These are phyloP conservation scores for Trissolcus brochymenae DNA, from an alignment of 2,888 invertebrate species.

Conservation along the genomic window DNA sequence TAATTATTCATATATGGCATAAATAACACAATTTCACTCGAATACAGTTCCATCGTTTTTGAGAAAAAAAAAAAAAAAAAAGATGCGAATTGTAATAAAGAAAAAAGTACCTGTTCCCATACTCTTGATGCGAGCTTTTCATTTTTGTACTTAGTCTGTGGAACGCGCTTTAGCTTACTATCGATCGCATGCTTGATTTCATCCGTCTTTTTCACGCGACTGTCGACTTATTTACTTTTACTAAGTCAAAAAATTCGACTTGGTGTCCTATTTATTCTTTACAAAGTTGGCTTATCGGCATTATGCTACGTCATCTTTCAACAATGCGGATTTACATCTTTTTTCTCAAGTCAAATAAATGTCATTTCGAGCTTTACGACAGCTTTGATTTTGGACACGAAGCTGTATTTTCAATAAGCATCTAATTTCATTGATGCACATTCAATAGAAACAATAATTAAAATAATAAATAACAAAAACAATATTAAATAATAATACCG, in stretches of 20 bases:
- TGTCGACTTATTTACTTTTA: constrained; percentile 52
- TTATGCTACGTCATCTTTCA: constrained; percentile 45
- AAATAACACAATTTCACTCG: no score
- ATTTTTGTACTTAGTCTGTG: constrained; percentile 20
- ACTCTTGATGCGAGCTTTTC: constrained; percentile 25
- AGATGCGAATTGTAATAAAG: neutral
- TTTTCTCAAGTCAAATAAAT: constrained; percentile 6
- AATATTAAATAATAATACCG: no score
- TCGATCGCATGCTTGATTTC: constrained; percentile 50
- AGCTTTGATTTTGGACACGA: neutral
- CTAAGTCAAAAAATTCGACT: constrained; percentile 48
- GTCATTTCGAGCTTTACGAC: constrained; percentile 18
- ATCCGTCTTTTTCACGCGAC: constrained; percentile 35
- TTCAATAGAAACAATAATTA: neutral
- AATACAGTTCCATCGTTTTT: neutral
- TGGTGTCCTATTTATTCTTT: constrained; percentile 45
- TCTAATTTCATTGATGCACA: neutral
- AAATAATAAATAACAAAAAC: no score
- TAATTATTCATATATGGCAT: no score
- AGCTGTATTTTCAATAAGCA: neutral
- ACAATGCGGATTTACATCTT: constrained; percentile 31
- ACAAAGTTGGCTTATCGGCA: constrained; percentile 52
- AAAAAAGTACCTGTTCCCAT: constrained; percentile 25
- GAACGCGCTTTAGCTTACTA: constrained; percentile 30
- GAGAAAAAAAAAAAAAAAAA: no score